Evolutionary conservation across 2,888 invertebrate species (phyloP), one percentile per base, ranked within the genome.

Genomic region (Agrotis exclamationis): DNA sequence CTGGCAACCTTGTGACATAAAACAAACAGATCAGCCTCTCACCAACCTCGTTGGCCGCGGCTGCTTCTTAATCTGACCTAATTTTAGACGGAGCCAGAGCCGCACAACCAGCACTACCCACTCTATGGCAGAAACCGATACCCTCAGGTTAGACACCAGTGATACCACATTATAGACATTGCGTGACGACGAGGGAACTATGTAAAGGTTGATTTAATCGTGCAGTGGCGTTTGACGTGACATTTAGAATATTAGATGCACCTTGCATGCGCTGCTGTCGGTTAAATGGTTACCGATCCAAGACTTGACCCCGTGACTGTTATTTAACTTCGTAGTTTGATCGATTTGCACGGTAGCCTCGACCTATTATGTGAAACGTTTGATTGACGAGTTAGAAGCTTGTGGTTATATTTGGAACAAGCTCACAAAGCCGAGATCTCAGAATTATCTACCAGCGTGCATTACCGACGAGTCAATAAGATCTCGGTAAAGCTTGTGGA

Each of bases 41-140:
- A 50, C 69, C 77, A 77, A 77, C 77, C 20, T 68, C 51, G 77
- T 77, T 77, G 77, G 79, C 57, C 54, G 20, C 74, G 76, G 68
- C 70, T 64, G 67, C 56, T 53, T 64, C 63, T 50, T 71, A 64
- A 63, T 60, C 33, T 80, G 64, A 77, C 64, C 63, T 77, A 48
- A 77, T 77, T 77, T 77, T 77, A 77, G 77, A 77, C 77, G 77
- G 93, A 95, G 78, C 96, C 96, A 81, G 93, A 68, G 56, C 83
- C 83, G 70, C 74, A 83, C n/a, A 74, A 79, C 47, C 74, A 63
- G 63, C 74, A 72, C 78, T 62, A 82, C 82, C 70, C 76, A 51
- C 65, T 69, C 53, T 80, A 78, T 65, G 75, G 74, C 68, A 76
- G 71, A 66, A 74, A 73, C 74, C 80, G 74, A 77, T 79, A 79